Evolutionary conservation across 2,797 vertebrate species (phyloP), one percentile per base, ranked within the genome.

Genomic region (Urophycis tenuis): DNA sequence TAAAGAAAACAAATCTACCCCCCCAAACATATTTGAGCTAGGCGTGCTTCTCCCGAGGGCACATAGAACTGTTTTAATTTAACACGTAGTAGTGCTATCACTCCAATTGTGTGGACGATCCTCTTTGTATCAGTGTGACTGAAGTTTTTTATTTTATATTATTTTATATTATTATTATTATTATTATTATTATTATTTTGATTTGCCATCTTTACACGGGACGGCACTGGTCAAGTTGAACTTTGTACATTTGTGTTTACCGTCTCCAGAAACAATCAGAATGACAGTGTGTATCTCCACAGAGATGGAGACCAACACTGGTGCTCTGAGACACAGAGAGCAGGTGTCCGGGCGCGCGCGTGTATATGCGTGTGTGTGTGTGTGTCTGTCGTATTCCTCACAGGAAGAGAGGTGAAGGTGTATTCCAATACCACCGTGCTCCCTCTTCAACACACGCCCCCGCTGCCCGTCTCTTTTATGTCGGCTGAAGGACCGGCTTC

Each of bases 71-170:
- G 53, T 67, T 77, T 74, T 39, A 73, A 81, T 74, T 17, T 49
- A 75, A 35, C 36, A 78, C 64, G 22, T 41, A 77, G 79, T 79
- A 76, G 0, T 76, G 77, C 75, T 81, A 78, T 83, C 73, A 74
- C 81, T 81, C 74, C 76, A 74, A 77, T 39, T 75, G 77, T 87
- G 72, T 81, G 69, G 25, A 49, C 73, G 71, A 78, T 77, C 49
- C 73, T 82, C 30, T 81, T 84, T 82, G 67, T 87, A 88, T 89
- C 82, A 88, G 84, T 89, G 82, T 83, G 85, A 86, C 87, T 86
- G 88, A 89, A 74, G 1, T 15, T 32, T 45, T 11, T 30, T 77
- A 71, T 81, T 75, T 67, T 67, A 15, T 41, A 77, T 53, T 69
- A 15, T 72, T 67, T 67, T 67, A 67, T 67, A 67, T 67, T 29